These are phyloP conservation scores for Asarcornis scutulata DNA, from an alignment of 2,113 vertebrate species.

Conservation along the genomic window DNA sequence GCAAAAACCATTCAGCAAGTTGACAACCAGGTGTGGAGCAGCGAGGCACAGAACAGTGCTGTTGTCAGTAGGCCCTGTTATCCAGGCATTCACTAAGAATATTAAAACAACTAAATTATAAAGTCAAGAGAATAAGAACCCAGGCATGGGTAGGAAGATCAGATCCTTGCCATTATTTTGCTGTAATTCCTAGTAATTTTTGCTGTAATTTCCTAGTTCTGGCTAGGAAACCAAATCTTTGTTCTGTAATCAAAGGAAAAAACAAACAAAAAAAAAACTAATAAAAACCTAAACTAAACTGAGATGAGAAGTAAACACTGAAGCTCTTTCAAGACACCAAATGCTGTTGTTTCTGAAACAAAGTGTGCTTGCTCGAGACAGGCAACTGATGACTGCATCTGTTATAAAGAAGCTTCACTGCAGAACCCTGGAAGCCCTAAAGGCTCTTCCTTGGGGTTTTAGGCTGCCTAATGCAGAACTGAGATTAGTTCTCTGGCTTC, in stretches of 20 bases:
- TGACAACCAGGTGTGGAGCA: background rate
- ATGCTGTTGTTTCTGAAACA: background rate
- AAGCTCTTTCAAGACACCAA: background rate
- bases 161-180: background rate
- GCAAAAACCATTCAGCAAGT: background rate
- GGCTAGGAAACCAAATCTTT: background rate
- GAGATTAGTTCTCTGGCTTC: background rate
- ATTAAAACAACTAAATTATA: background rate
- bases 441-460: background rate
- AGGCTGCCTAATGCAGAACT: background rate
- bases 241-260: background rate
- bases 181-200: background rate
- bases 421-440: background rate
- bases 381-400: background rate
- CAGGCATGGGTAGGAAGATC: background rate
- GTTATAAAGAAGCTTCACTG: background rate
- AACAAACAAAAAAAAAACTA: background rate
- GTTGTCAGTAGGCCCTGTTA: background rate
- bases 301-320: background rate
- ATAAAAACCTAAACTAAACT: background rate
- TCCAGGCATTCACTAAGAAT: background rate
- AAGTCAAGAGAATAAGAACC: background rate
- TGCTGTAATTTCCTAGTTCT: background rate
- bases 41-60: background rate
- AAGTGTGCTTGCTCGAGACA: background rate